These are phyloP conservation scores for Lepidotrigona ventralis DNA, from an alignment of 1,140 invertebrate genomes.

Conservation along the genomic window DNA sequence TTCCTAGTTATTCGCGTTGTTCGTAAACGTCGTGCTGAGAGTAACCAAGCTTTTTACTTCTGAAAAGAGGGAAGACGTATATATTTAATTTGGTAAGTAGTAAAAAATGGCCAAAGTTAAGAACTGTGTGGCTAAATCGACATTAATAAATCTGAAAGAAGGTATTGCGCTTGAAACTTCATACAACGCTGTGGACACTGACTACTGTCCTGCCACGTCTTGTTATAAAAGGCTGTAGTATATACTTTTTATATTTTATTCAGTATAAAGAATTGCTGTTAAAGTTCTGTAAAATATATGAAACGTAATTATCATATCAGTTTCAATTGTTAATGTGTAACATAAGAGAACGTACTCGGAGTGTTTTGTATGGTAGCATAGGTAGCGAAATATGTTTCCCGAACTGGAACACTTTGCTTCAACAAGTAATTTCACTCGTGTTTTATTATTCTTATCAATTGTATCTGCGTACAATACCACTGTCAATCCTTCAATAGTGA, in stretches of 20 bases:
- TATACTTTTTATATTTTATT: neutral
- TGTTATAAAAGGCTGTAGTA: conserved; percentile 4
- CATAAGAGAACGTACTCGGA: neutral
- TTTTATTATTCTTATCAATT: neutral
- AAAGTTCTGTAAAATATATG: neutral
- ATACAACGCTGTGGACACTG: neutral
- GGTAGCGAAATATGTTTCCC: neutral
- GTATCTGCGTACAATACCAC: neutral
- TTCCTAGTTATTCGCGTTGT: conserved; percentile 53
- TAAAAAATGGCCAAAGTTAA: no score
- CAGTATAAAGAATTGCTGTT: neutral
- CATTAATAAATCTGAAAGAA: neutral
- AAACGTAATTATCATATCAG: neutral
- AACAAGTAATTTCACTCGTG: no score
- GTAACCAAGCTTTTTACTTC: conserved; percentile 5
- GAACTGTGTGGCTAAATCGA: neutral
- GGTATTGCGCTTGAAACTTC: neutral
- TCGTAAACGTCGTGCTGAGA: conserved; percentile 16
- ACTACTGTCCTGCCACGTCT: conserved; percentile 37
- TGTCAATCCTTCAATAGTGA: neutral
- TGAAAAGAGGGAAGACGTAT: neutral
- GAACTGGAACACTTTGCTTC: neutral
- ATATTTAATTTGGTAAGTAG: conserved; percentile 21
- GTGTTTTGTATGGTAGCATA: neutral
- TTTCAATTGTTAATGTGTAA: neutral